Conservation (phyloP, 64 coral and sea anemone genomes). For the Pocillopora verrucosa region DNA sequence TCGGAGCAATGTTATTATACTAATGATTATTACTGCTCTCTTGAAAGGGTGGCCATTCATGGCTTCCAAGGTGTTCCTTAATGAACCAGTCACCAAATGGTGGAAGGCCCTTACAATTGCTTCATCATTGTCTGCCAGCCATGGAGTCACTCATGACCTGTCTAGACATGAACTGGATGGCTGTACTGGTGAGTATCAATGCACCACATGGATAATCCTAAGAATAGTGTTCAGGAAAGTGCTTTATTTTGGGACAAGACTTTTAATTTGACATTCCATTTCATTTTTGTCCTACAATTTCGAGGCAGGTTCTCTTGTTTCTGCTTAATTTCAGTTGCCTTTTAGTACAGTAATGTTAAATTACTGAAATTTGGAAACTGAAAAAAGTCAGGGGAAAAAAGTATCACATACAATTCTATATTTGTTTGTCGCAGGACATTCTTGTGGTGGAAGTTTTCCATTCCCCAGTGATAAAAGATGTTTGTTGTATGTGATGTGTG, state of each 20-base stretch:
- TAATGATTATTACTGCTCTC: background rate
- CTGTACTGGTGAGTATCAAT: conserved; percentile 68
- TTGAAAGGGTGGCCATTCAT: conserved; percentile 74
- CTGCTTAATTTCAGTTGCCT: no score
- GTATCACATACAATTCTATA: no score
- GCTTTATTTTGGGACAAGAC: background rate
- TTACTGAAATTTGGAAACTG: no score
- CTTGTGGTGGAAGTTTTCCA: no score
- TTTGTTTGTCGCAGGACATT: no score
- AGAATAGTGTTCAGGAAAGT: background rate
- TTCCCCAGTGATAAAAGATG: no score
- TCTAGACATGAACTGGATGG: conserved; percentile 97
- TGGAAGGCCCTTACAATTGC: conserved; percentile 33
- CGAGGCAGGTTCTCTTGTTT: no score
- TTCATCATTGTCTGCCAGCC: conserved; percentile 77
- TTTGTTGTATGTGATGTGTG: no score
- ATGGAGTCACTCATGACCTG: conserved; percentile 98
- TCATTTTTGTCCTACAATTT: no score
- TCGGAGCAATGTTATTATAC: no score
- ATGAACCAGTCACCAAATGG: conserved; percentile 3
- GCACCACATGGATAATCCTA: background rate
- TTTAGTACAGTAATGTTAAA: no score
- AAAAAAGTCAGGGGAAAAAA: no score
- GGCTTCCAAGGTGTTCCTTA: conserved; percentile 59
- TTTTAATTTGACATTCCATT: background rate